These are phyloP conservation scores for Drosophila sordidapex DNA, from an alignment of 2,888 invertebrate species.

Conservation along the genomic window DNA sequence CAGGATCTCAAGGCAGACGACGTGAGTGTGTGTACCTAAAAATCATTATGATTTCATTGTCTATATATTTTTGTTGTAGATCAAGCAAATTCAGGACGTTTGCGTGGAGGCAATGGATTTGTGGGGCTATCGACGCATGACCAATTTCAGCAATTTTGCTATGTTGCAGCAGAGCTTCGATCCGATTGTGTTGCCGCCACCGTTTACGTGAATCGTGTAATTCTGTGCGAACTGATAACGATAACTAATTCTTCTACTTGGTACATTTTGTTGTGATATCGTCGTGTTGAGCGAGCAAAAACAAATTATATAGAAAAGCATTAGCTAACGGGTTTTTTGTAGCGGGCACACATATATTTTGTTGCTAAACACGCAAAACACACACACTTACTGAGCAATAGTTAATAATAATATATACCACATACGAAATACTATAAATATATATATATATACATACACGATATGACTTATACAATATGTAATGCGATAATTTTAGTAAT, in stretches of 20 bases:
- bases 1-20: slow-evolving; percentile 90
- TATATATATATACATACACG: slow-evolving; percentile 29
- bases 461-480: slow-evolving; percentile 38
- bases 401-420: slow-evolving; percentile 59
- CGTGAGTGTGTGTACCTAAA: slow-evolving; percentile 84
- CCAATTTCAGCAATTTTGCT: slow-evolving; percentile 86
- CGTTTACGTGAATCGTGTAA: slow-evolving; percentile 83
- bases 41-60: background rate
- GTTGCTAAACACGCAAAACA: slow-evolving; percentile 70
- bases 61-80: slow-evolving; percentile 54
- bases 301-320: slow-evolving; percentile 35
- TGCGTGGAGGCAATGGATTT: slow-evolving; percentile 92
- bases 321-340: slow-evolving; percentile 43
- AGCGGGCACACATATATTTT: slow-evolving; percentile 59
- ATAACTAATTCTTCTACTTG: slow-evolving; percentile 78
- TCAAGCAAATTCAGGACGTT: slow-evolving; percentile 86
- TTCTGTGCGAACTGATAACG: slow-evolving; percentile 56
- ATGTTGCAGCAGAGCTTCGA: slow-evolving; percentile 86
- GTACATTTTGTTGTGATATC: slow-evolving; percentile 81
- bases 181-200: slow-evolving; percentile 86
- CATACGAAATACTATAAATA: slow-evolving; percentile 48
- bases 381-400: slow-evolving; percentile 80
- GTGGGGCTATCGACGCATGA: slow-evolving; percentile 92
- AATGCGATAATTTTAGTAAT: slow-evolving; percentile 72
- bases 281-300: slow-evolving; percentile 79